These are phyloP conservation scores for Pachyuromys duprasi DNA, from an alignment of 2,797 vertebrate species.

Conservation along the genomic window DNA sequence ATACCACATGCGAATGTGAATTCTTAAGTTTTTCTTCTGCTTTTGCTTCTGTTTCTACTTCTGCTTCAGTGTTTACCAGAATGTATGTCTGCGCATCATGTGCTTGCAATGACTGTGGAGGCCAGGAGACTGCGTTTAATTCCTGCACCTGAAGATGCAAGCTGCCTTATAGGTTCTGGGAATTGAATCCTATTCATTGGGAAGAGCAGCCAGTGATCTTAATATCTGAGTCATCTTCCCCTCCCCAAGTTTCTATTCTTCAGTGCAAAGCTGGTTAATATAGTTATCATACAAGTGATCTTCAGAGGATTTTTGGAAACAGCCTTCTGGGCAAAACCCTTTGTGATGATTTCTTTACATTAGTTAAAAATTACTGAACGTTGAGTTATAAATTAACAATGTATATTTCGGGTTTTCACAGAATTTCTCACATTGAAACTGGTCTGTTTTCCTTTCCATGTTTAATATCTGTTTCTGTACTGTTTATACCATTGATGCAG, in stretches of 20 bases:
- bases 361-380: slow-evolving; percentile 23
- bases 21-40: not conserved
- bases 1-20: not conserved
- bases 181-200: not conserved
- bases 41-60: not conserved
- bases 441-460: not conserved
- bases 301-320: slow-evolving; percentile 32
- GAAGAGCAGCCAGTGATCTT: not conserved
- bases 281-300: not conserved
- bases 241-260: not conserved
- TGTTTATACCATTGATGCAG: not conserved
- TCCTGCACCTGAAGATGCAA: not conserved
- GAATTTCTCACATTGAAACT: not conserved
- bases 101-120: not conserved
- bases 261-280: not conserved
- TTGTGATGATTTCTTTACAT: not conserved
- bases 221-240: too few species aligned
- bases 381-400: not conserved
- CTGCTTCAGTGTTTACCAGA: not conserved
- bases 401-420: too few species aligned
- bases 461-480: not conserved
- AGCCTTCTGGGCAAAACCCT: not conserved
- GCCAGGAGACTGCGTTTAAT: not conserved
- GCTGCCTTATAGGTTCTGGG: not conserved
- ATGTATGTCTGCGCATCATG: too few species aligned